A percentile compares a stretch with the other conserved stretches of the same genome.
Evolutionary conservation across 2,113 vertebrate species (phyloP).

Genomic region (Parotia lawesii): DNA sequence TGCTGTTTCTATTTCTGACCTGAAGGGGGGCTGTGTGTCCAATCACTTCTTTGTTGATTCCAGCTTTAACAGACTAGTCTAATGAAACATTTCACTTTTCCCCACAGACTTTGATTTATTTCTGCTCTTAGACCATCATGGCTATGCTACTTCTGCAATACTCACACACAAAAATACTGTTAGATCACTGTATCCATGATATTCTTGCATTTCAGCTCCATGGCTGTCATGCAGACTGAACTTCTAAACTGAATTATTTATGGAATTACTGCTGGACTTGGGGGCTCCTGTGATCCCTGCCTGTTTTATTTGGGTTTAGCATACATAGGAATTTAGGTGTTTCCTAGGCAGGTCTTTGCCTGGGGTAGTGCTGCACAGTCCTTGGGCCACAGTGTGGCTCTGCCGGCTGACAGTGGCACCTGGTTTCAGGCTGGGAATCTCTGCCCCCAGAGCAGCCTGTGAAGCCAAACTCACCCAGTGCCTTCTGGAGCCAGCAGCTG

Average conservation of each 20-base stretch:
- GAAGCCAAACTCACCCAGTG: not conserved
- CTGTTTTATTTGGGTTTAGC: not conserved
- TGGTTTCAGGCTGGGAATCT: not conserved
- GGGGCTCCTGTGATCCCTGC: not conserved
- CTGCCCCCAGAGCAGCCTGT: not conserved
- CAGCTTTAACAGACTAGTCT: not conserved
- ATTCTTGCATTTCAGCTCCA: not conserved
- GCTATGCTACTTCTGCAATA: not conserved
- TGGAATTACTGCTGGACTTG: not conserved
- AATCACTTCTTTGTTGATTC: not conserved
- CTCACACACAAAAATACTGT: not conserved
- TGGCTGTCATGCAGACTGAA: not conserved
- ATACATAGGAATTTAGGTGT: not conserved
- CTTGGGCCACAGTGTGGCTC: not conserved
- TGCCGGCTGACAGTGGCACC: not conserved
- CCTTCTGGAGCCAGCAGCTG: conserved; percentile 4
- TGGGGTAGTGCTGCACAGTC: not conserved
- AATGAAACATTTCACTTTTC: not conserved
- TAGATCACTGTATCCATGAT: not conserved
- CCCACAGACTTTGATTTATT: not conserved
- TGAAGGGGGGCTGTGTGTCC: not conserved
- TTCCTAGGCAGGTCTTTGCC: not conserved
- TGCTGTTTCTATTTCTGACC: not conserved
- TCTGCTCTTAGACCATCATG: not conserved
- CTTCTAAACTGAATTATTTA: not conserved